Evolutionary conservation across 2,113 vertebrate genomes (phyloP).

Genomic region (Phyllostomus hastatus): DNA sequence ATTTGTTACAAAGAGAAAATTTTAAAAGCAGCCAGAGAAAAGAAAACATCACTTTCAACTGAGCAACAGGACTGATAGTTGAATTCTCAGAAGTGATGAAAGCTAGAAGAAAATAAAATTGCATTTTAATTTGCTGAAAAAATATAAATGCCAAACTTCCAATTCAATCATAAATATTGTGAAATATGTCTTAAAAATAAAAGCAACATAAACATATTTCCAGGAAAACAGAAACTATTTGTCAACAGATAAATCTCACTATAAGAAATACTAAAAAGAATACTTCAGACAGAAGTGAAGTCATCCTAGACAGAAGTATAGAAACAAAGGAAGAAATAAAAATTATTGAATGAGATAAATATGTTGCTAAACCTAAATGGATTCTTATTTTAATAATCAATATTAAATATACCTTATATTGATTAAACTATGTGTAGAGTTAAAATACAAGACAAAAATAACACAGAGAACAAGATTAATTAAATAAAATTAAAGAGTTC

Average conservation of each 20-base stretch:
- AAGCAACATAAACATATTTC: slow-evolving; percentile 16
- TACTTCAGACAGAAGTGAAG: background rate
- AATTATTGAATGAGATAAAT: background rate
- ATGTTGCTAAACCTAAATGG: background rate
- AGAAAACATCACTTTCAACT: background rate
- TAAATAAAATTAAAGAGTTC: background rate
- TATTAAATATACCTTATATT: background rate
- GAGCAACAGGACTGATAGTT: background rate
- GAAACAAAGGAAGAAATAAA: background rate
- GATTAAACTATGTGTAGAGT: background rate
- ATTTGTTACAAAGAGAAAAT: background rate
- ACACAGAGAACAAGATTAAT: background rate
- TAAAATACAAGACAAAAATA: background rate
- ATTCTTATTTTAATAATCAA: background rate
- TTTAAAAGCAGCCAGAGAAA: background rate
- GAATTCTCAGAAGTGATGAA: background rate
- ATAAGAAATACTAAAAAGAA: background rate
- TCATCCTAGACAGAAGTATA: background rate
- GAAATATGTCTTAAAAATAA: background rate
- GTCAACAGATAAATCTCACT: background rate
- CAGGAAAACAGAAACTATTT: background rate
- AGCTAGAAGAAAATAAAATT: background rate
- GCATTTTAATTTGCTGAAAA: background rate
- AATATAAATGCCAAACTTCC: slow-evolving; percentile 1
- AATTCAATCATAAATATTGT: background rate